These are phyloP conservation scores for Rissa tridactyla DNA, from an alignment of 2,113 vertebrate genomes.

Conservation along the genomic window DNA sequence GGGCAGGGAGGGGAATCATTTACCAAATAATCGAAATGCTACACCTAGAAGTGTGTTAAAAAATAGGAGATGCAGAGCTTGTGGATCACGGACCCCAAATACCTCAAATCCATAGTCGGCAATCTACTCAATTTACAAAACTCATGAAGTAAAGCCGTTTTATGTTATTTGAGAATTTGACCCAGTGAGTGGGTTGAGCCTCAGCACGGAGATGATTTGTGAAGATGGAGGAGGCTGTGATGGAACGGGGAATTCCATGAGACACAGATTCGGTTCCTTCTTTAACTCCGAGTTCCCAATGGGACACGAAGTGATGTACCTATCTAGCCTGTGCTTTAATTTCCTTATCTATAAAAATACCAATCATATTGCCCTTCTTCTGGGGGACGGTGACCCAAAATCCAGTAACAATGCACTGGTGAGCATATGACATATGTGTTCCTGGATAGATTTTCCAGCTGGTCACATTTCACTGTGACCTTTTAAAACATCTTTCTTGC, in stretches of 20 bases:
- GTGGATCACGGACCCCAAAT: background rate
- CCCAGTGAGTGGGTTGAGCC: background rate
- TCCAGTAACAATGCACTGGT: rapidly evolving
- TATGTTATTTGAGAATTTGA: rapidly evolving
- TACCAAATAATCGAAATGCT: background rate
- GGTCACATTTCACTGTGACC: background rate
- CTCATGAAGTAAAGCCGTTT: background rate
- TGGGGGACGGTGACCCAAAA: background rate
- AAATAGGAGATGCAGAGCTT: background rate
- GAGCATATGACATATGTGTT: background rate
- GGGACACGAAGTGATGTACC: background rate
- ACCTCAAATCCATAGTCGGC: background rate
- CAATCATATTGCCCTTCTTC: background rate
- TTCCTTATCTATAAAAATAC: background rate
- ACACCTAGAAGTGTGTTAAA: rapidly evolving
- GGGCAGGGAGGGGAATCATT: background rate
- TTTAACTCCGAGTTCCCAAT: background rate
- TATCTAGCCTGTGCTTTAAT: background rate
- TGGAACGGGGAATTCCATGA: background rate
- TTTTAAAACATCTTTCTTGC: background rate
- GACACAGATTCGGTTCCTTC: background rate
- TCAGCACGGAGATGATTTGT: rapidly evolving
- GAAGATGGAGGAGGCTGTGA: background rate
- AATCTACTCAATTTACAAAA: background rate
- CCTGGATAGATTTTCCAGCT: background rate